These are phyloP conservation scores for Ophiothrix spiculata DNA, from an alignment of 35 echinoderm and acorn worm species.

Conservation along the genomic window DNA sequence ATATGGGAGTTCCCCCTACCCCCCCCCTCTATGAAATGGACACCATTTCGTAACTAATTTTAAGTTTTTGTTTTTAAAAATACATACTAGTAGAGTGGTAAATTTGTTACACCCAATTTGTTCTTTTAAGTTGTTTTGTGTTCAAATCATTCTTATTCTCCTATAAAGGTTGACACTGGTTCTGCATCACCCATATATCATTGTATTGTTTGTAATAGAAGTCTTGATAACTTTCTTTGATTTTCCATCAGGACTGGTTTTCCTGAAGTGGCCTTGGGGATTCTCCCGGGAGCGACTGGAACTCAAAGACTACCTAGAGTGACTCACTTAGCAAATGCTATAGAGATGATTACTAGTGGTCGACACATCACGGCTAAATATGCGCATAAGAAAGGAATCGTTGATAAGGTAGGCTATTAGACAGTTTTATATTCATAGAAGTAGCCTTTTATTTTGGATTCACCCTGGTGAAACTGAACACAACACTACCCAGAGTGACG, in stretches of 20 bases:
- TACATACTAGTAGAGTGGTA: no score
- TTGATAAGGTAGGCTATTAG: slow-evolving; percentile 62
- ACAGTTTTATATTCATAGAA: neutral
- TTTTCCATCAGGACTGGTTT: slow-evolving; percentile 67
- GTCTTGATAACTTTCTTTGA: neutral
- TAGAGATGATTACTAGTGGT: slow-evolving; percentile 70
- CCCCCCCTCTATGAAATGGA: no score
- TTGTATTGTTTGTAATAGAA: neutral
- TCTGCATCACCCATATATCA: neutral
- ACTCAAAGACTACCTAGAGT: slow-evolving; percentile 84
- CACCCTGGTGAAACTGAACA: slow-evolving; percentile 68
- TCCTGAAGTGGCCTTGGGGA: slow-evolving; percentile 79
- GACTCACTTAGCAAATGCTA: slow-evolving; percentile 40
- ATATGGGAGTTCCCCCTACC: no score
- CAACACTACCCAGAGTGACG: slow-evolving; percentile 64
- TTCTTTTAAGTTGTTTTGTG: no score
- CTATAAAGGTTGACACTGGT: no score
- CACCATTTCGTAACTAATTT: neutral
- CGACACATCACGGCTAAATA: slow-evolving; percentile 53
- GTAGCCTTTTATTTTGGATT: slow-evolving; percentile 77
- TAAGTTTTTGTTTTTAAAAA: no score
- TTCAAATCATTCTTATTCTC: no score
- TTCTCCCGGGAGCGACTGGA: slow-evolving; percentile 77
- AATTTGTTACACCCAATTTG: no score
- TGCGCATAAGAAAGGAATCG: slow-evolving; percentile 64